Conservation (phyloP, 2,113 vertebrate species). For the Pseudorasbora parva region DNA sequence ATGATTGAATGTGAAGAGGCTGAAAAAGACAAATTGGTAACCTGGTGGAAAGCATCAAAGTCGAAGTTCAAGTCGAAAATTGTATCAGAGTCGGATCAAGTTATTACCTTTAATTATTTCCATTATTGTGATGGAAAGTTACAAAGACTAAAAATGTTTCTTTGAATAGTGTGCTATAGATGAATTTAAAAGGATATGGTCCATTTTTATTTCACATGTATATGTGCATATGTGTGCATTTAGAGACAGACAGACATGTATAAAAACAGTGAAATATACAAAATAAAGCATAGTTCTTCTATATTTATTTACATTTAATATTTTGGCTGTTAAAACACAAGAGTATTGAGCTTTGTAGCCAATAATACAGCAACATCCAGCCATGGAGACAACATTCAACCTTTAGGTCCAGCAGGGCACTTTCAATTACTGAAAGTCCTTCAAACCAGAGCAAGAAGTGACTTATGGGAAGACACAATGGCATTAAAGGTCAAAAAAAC, state of each 20-base stretch:
- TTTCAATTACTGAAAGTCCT: slow-evolving; percentile 2
- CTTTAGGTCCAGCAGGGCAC: not conserved
- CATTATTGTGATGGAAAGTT: not conserved
- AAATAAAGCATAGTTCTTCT: not conserved
- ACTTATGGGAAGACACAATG: slow-evolving; percentile 6
- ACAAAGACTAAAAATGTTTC: not conserved
- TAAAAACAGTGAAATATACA: not conserved
- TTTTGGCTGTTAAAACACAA: not conserved
- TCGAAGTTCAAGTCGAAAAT: no score
- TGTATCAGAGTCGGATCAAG: not conserved
- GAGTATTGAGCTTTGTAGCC: not conserved
- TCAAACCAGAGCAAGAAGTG: slow-evolving; percentile 1
- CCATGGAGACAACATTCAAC: slow-evolving; percentile 10
- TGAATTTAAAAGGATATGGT: not conserved
- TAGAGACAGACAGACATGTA: no score
- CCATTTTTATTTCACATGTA: not conserved
- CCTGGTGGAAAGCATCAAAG: no score
- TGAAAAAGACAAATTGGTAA: not conserved
- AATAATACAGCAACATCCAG: not conserved
- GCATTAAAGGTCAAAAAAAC: not conserved
- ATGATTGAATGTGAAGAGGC: not conserved
- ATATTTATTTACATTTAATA: no score
- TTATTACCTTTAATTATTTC: not conserved
- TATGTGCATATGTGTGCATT: not conserved
- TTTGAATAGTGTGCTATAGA: not conserved